These are phyloP conservation scores for Trachymyrmex cornetzi DNA, from an alignment of 1,140 invertebrate genomes.

Conservation along the genomic window DNA sequence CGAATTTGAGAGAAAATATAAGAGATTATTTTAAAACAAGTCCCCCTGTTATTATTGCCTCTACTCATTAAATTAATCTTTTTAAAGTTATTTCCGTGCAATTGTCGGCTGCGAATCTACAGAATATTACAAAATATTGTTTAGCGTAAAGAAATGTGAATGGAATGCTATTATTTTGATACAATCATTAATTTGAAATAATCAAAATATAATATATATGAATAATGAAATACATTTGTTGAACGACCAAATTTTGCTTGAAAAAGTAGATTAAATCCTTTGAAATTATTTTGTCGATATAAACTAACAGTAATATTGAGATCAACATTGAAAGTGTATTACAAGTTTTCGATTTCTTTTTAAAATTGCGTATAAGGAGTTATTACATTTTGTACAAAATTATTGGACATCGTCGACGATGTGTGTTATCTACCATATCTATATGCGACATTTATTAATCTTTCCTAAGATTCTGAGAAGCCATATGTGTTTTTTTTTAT, in stretches of 20 bases:
- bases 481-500: background rate
- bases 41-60: background rate
- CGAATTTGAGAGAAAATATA: constrained; percentile 82
- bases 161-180: constrained; percentile 22
- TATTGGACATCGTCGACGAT: background rate
- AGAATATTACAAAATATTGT: background rate
- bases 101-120: background rate
- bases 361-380: background rate
- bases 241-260: background rate
- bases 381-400: constrained; percentile 14
- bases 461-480: background rate
- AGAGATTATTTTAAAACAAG: constrained; percentile 84
- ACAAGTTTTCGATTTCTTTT: background rate
- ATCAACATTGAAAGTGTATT: background rate
- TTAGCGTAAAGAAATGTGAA: background rate
- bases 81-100: background rate
- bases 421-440: background rate
- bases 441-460: background rate
- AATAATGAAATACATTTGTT: background rate
- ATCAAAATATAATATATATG: background rate
- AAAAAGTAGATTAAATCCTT: constrained; percentile 6
- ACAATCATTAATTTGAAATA: background rate
- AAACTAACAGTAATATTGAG: background rate
- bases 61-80: background rate
- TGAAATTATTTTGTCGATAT: background rate